Conservation (phyloP, 2,888 invertebrate genomes). For the Tigriopus californicus region DNA sequence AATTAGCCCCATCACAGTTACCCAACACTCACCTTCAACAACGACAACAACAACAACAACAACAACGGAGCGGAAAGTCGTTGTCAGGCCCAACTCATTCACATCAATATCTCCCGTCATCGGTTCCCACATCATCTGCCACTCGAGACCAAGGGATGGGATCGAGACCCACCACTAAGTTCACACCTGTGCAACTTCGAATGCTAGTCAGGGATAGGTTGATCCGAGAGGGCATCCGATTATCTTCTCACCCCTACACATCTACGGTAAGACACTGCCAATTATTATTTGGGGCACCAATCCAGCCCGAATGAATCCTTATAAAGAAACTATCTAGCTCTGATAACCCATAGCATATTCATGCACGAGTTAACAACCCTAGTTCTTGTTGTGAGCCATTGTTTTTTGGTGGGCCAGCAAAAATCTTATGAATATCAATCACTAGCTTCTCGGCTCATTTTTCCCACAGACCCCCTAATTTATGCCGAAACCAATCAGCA, state of each 20-base stretch:
- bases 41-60: background rate
- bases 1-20: background rate
- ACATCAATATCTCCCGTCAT: background rate
- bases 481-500: too few relatives aligned
- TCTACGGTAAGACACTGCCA: constrained; percentile 18
- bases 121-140: too few relatives aligned
- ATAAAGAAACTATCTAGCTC: too few relatives aligned
- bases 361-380: too few relatives aligned
- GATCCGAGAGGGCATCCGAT: constrained; percentile 19
- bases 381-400: too few relatives aligned
- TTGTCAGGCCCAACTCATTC: background rate
- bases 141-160: background rate
- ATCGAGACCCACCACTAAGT: background rate
- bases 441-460: too few relatives aligned
- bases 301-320: too few relatives aligned
- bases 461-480: too few relatives aligned
- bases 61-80: background rate
- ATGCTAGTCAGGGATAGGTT: constrained; percentile 17
- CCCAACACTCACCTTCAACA: background rate
- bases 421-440: too few relatives aligned
- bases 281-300: background rate
- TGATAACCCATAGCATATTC: too few relatives aligned
- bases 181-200: background rate
- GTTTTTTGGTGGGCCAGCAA: too few relatives aligned
- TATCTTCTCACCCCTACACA: constrained; percentile 20